Base-by-base conservation (phyloP, 2,797 vertebrate genomes). In the Varecia variegata region DNA sequence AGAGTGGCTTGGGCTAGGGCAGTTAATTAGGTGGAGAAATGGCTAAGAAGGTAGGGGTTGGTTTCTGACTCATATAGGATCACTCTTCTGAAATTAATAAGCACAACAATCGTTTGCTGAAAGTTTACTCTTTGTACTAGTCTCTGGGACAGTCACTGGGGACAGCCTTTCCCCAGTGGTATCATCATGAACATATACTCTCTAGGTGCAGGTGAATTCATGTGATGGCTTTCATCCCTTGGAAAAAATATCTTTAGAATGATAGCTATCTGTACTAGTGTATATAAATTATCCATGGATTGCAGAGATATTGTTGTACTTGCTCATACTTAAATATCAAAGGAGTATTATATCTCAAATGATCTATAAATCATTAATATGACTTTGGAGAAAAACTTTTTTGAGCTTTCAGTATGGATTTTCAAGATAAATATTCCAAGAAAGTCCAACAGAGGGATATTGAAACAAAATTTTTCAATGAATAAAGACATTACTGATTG, bases 401-500 rank as follows among this genome's bases (percentile, higher is more conserved):
- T 92, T 93, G 62, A 93, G 68, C 73, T 85, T 83, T 97, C 56
- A 52, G 50, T 95, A 89, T 54, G 38, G 62, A 79, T 93, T 93
- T 96, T 97, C 45, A 97, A 96, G 71, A 93, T 95, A 95, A 97
- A 97, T 82, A 89, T 88, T 88, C 58, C 47, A 88, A 71, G 93
- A 85, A 94, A 15, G 0, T 88, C 56, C 76, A 94, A 97, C 92
- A 98, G 97, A 91, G 38, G 40, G 43, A 73, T 87, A 96, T 73
- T 95, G 85, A 97, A 95, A 76, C 4, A 71, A 71, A 80, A 93
- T 94, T 94, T 97, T 82, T 95, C 95, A 87, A 25, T 97, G 95
- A 93, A 96, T 96, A 97, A 98, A 93, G 96, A 68, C 81, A 84
- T 82, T 95, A 92, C 84, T 97, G 94, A 94, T 30, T 77, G 43